Base-by-base conservation (phyloP, 2,888 invertebrate species). In the Scaptodrosophila latifasciaeformis region DNA sequence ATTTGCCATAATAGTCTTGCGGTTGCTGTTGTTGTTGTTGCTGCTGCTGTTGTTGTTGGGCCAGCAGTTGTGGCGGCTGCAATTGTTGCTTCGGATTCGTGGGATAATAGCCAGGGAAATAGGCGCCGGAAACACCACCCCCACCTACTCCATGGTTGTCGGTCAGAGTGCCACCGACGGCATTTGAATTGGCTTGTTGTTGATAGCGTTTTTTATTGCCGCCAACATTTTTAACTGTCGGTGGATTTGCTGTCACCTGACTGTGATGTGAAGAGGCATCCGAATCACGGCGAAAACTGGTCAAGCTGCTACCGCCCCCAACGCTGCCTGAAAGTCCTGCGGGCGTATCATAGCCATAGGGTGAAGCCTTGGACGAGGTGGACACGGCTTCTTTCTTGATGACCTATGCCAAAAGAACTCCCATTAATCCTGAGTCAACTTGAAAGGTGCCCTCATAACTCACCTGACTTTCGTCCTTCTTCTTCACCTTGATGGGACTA, bases 381-480 rank as follows among this genome's bases (percentile, higher is more conserved):
- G 85, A 86, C 9, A 86, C 85, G 17, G 85, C 84, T 65, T 87
- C 86, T 55, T 86, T 86, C 57, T 86, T 86, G 31, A 86, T 82
- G 31, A 84, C 71, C 86, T 86, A 43, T 35, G n/a, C 1, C 24
- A 12, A 18, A 7, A 31, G n/a, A 44, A 44, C 18, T n/a, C n/a
- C n/a, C n/a, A 29, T 15, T 17, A 2, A 39, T 27, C 10, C 29
- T 34, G 12, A 31, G 18, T 6, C 2, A n/a, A 17, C 13, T 44
- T 13, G 17, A 44, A 24, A 3, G 3, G 7, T 3, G 7, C 24
- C 7, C 24, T 7, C 4, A 24, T 24, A 5, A 24, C 72, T 69
- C 53, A 86, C 85, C 69, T 85, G 83, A 42, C 65, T 70, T 2
- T 84, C 85, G 24, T 86, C 87, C 77, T 86, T 87, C 79, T 86